Percentiles rank a stretch among this genome's conserved stretches.
Evolutionary conservation across 2,797 vertebrate species (phyloP).

Genomic region (Taenioides sp.): DNA sequence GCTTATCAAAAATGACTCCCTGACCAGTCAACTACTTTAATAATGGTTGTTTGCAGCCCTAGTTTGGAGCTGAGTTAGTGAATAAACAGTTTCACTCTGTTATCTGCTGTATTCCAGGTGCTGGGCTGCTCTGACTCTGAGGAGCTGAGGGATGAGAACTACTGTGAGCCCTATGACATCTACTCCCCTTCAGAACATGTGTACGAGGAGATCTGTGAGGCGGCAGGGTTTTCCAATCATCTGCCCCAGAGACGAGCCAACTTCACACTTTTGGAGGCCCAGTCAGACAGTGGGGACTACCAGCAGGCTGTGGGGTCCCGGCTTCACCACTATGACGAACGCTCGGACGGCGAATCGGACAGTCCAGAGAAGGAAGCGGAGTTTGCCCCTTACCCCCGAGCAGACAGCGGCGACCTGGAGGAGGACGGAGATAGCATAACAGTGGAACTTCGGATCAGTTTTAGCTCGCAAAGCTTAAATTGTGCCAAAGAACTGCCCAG

Average conservation of each 20-base stretch:
- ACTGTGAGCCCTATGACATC: slow-evolving; percentile 89
- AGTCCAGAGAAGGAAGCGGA: slow-evolving; percentile 96
- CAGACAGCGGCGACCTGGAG: slow-evolving; percentile 93
- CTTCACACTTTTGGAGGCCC: slow-evolving; percentile 78
- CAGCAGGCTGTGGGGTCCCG: slow-evolving; percentile 91
- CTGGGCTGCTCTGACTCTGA: slow-evolving; percentile 65
- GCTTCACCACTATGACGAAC: slow-evolving; percentile 93
- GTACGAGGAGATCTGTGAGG: slow-evolving; percentile 93
- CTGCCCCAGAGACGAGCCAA: slow-evolving; percentile 68
- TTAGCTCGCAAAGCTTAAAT: slow-evolving; percentile 87
- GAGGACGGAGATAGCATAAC: slow-evolving; percentile 89
- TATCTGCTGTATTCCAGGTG: slow-evolving; percentile 66
- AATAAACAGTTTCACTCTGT: not conserved
- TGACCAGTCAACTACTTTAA: no score
- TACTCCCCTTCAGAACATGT: slow-evolving; percentile 90
- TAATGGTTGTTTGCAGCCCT: no score
- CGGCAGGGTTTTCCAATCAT: slow-evolving; percentile 44
- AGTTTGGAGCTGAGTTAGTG: no score
- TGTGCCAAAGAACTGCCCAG: slow-evolving; percentile 55
- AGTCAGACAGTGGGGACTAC: slow-evolving; percentile 72
- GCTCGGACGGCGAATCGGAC: slow-evolving; percentile 93
- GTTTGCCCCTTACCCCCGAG: slow-evolving; percentile 90
- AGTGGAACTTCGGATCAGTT: slow-evolving; percentile 86
- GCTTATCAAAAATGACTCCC: no score
- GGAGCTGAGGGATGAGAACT: slow-evolving; percentile 80